Base-by-base conservation (phyloP, 2,888 invertebrate species). In the Mechanitis mazaeus region DNA sequence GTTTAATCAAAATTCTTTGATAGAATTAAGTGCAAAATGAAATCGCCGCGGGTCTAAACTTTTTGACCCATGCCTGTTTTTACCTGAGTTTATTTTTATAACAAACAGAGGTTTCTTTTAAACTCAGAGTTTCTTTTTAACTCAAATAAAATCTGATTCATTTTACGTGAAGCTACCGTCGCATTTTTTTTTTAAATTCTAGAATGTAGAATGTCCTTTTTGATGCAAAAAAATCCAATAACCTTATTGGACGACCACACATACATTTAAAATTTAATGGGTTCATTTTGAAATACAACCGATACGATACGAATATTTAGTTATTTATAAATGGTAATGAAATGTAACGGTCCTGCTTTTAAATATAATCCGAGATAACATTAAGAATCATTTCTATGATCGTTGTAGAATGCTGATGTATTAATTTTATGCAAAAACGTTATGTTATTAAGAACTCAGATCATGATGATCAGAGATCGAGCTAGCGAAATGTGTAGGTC, bases 61-160 rank as follows among this genome's bases (percentile, higher is more conserved):
- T 80, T 77, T 79, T 79, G 78, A 78, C 73, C 81, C 80, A 78
- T 72, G 71, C 71, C 67, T 74, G 69, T 78, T 80, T 80, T 77
- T 87, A 86, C 87, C 87, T 86, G 86, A 72, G 82, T 77, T 84
- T 85, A 84, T 85, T 85, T 85, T 81, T 77, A 72, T 74, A 81
- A 78, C 75, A 80, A 78, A 79, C 78, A 67, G 63, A 72, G 67
- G 70, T 69, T 72, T 71, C 69, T 70, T 67, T 20, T 20, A 20
- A 38, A 38, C 38, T 38, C 38, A 38, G 38, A 38, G 38, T 47
- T 70, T 74, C 68, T 68, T 69, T 74, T 65, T 70, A 72, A 64
- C 63, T 71, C 70, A 71, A 73, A 72, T 72, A 71, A 71, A 76
- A 69, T 71, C 63, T 73, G 76, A 74, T 64, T 76, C 73, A 73